Evolutionary conservation across 2,888 invertebrate species (phyloP).

Genomic region (Oasisia sp.): DNA sequence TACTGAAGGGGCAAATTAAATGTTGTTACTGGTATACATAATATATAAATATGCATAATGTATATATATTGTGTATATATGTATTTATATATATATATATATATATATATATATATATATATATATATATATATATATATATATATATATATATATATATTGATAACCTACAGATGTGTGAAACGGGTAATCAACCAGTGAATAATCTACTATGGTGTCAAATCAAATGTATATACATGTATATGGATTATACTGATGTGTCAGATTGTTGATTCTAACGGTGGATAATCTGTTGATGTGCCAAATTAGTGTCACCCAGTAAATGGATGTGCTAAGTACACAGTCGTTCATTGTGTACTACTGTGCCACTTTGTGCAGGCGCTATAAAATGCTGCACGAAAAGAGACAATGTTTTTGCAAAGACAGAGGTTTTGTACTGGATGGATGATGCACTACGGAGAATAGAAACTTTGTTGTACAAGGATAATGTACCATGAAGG

Average conservation of each 20-base stretch:
- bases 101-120: neutral
- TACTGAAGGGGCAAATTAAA: no score
- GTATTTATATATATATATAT: no score
- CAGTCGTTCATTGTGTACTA: neutral
- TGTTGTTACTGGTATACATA: no score
- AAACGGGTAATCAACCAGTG: neutral
- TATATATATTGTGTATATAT: no score
- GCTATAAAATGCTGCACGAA: neutral
- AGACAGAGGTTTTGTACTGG: neutral
- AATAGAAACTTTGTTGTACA: neutral
- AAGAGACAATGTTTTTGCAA: neutral
- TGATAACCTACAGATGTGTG: neutral
- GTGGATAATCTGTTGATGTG: neutral
- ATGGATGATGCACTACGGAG: no score
- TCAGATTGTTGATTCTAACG: neutral
- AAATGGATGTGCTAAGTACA: neutral
- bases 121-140: neutral
- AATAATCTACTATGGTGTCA: neutral
- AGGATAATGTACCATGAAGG: neutral
- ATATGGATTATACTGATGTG: neutral
- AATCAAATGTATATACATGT: neutral
- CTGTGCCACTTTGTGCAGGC: neutral
- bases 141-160: neutral
- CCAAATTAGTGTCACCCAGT: neutral
- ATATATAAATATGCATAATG: no score